A percentile compares a stretch with the other conserved stretches of the same genome.
Evolutionary conservation across 2,888 invertebrate genomes (phyloP).

Genomic region (Mythimna albipuncta): DNA sequence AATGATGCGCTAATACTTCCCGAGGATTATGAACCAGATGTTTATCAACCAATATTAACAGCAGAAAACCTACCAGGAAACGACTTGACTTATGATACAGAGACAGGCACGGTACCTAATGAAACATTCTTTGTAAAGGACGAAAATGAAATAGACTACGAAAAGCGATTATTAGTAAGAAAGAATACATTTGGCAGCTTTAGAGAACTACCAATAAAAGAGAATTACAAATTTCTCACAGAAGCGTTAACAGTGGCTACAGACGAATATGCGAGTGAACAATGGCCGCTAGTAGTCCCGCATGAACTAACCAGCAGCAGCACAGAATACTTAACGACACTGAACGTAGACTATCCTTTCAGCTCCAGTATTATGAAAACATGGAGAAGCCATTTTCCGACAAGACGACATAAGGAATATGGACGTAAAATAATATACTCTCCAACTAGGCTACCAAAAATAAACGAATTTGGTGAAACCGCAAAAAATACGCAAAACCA

Average conservation of each 20-base stretch:
- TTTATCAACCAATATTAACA: constrained; percentile 18
- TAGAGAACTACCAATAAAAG: not conserved
- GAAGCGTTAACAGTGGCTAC: not conserved
- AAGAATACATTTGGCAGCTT: not conserved
- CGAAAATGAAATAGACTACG: constrained; percentile 5
- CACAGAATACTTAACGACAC: constrained; percentile 28
- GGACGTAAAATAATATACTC: constrained; percentile 18
- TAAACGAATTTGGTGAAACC: not conserved
- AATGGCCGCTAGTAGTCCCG: constrained; percentile 28
- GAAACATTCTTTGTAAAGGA: not conserved
- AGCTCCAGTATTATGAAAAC: constrained; percentile 27
- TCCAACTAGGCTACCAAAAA: constrained; percentile 19
- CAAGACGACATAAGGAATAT: constrained; percentile 1
- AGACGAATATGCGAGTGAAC: constrained; percentile 22
- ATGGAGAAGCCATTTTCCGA: constrained; percentile 53
- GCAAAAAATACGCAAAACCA: not conserved
- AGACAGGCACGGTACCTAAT: not conserved
- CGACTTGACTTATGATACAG: constrained; percentile 4
- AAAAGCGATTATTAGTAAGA: constrained; percentile 1
- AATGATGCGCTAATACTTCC: constrained; percentile 61
- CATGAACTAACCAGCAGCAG: constrained; percentile 15
- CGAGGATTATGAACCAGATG: constrained; percentile 64
- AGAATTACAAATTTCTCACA: not conserved
- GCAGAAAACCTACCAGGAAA: not conserved
- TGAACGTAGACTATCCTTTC: not conserved